Evolutionary conservation across 2,888 invertebrate species (phyloP), one percentile per base, ranked within the genome.

Genomic region (Drosophila peninsularis): DNA sequence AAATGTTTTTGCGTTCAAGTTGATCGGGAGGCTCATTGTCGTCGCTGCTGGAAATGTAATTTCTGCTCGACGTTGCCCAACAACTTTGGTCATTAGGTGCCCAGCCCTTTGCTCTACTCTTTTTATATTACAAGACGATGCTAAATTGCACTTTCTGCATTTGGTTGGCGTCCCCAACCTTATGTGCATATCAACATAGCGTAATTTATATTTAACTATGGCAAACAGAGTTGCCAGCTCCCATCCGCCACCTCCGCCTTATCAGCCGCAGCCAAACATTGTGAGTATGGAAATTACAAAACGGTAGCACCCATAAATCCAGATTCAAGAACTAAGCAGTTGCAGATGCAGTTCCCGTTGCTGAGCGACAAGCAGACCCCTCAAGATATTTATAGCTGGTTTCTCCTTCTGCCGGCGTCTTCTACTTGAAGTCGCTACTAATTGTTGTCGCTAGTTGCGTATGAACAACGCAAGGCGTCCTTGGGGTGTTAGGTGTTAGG

Each of bases 21-120:
- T 42, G 41, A 53, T 56, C 65, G 47, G 63, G 68, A 53, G 44
- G 44, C 53, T 69, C 62, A 62, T 55, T 64, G 67, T 69, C 78
- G 71, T 75, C 78, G 62, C 58, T 56, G 66, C 60, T 60, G 45
- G 58, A 63, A 77, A 71, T 77, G 53, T 57, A 67, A 63, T 72
- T 77, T 60, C 36, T 41, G 62, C 32, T 36, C 52, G 50, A 63
- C 57, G 49, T 54, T 41, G 30, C n/a, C 45, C 41, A 58, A 14
- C 10, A 82, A 82, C 84, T 88, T 85, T 75, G 45, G 75, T 80
- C 88, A 82, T 78, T 84, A 83, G 69, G 67, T 60, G 17, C 27
- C 17, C 17, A 58, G 42, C 41, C 47, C 52, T 27, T 64, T 41
- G 2, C n/a, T 9, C 21, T 37, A 14, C 34, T 19, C 17, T 53